Conservation (phyloP, 2,113 vertebrate species). For the Planiliza haematocheilus region DNA sequence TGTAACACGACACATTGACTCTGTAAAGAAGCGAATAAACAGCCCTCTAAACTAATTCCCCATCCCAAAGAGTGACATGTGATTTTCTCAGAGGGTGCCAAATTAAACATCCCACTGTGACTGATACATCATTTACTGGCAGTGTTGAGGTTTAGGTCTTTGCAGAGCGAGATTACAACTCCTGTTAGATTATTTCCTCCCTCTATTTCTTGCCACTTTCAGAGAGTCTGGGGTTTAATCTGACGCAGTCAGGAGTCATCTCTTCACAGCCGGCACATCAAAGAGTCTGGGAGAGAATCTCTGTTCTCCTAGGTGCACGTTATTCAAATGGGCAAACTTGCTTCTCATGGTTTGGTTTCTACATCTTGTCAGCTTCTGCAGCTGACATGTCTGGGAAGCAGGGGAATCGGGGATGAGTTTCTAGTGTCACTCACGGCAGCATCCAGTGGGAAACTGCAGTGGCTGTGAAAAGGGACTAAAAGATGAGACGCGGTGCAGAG, state of each 20-base stretch:
- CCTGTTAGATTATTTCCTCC: background rate
- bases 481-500: conserved; percentile 62
- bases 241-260: conserved; percentile 64
- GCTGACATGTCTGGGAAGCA: conserved; percentile 53
- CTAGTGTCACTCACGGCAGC: conserved; percentile 60
- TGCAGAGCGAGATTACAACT: conserved; percentile 57
- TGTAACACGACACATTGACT: conserved; percentile 48
- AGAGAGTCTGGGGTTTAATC: conserved; percentile 68
- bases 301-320: conserved; percentile 70
- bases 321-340: conserved; percentile 69
- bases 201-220: conserved; percentile 23
- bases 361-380: conserved; percentile 39
- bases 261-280: conserved; percentile 68
- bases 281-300: conserved; percentile 59
- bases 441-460: conserved; percentile 60
- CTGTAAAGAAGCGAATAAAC: conserved; percentile 49
- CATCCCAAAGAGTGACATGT: conserved; percentile 52
- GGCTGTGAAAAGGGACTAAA: conserved; percentile 66
- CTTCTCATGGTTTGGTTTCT: conserved; percentile 51
- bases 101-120: conserved; percentile 63
- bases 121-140: conserved; percentile 57
- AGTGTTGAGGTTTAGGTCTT: conserved; percentile 54
- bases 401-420: conserved; percentile 57
- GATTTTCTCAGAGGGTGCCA: conserved; percentile 55
- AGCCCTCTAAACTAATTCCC: conserved; percentile 61